phyloP scores from a whole-genome alignment of 2,113 vertebrate species.

The Abramis brama region DNA sequence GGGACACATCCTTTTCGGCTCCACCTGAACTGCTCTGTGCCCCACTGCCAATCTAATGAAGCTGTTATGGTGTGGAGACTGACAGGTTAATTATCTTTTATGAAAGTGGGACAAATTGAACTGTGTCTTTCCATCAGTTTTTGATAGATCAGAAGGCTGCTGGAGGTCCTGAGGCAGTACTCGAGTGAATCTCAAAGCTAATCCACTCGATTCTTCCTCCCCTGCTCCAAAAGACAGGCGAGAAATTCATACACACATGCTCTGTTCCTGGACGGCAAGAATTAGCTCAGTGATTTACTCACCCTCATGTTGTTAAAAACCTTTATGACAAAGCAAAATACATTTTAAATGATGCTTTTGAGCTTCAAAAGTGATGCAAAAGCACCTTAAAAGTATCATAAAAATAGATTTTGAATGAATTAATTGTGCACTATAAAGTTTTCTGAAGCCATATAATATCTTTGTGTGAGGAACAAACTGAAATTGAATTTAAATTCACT shows the following conservation, averaged over 20 bases:
- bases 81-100: conserved; percentile 99
- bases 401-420: background rate
- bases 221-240: conserved; percentile 65
- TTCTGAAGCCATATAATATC: background rate
- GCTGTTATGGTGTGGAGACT: conserved; percentile 92
- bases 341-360: background rate
- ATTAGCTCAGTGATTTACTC: background rate
- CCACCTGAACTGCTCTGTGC: conserved; percentile 74
- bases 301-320: background rate
- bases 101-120: conserved; percentile 99
- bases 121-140: conserved; percentile 97
- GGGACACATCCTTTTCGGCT: conserved; percentile 55
- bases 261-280: background rate
- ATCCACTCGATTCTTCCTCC: conserved; percentile 83
- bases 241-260: conserved; percentile 58
- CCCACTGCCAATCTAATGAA: conserved; percentile 92
- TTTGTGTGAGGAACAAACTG: background rate
- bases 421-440: background rate
- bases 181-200: conserved; percentile 83
- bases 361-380: background rate
- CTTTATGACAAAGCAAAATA: background rate
- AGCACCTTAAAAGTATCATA: background rate
- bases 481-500: background rate
- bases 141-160: conserved; percentile 85
- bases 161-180: conserved; percentile 82